Conservation (phyloP, 2,113 vertebrate species). For the Rhynchopsitta pachyrhyncha region DNA sequence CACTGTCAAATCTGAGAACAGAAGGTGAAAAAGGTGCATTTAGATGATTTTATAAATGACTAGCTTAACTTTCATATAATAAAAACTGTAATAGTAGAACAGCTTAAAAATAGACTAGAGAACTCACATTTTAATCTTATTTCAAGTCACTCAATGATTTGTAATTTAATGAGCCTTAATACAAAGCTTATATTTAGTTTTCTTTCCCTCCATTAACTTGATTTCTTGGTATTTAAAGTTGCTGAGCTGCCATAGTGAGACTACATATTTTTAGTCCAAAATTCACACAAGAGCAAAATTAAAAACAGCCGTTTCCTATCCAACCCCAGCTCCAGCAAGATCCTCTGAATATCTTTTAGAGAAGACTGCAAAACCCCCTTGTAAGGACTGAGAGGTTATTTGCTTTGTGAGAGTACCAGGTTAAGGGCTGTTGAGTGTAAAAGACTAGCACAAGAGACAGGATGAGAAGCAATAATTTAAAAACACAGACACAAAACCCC, state of each 20-base stretch:
- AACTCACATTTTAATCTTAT: conserved; percentile 71
- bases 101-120: conserved; percentile 70
- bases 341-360: background rate
- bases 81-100: conserved; percentile 58
- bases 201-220: conserved; percentile 49
- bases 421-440: background rate
- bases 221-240: conserved; percentile 64
- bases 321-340: background rate
- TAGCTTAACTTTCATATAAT: conserved; percentile 68
- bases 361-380: background rate
- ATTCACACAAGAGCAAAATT: conserved; percentile 36
- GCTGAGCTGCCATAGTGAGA: background rate
- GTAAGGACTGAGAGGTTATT: background rate
- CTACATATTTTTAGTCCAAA: conserved; percentile 48
- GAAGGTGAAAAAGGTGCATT: conserved; percentile 76
- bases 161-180: conserved; percentile 66
- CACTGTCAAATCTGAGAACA: conserved; percentile 75
- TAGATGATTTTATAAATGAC: conserved; percentile 73
- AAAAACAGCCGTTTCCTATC: background rate
- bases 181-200: conserved; percentile 55
- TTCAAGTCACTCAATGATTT: conserved; percentile 69
- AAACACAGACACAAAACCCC: background rate
- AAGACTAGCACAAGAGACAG: background rate
- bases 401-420: background rate
- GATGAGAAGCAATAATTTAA: background rate